Conservation (phyloP, 2,113 vertebrate species). For the Scatophagus argus region DNA sequence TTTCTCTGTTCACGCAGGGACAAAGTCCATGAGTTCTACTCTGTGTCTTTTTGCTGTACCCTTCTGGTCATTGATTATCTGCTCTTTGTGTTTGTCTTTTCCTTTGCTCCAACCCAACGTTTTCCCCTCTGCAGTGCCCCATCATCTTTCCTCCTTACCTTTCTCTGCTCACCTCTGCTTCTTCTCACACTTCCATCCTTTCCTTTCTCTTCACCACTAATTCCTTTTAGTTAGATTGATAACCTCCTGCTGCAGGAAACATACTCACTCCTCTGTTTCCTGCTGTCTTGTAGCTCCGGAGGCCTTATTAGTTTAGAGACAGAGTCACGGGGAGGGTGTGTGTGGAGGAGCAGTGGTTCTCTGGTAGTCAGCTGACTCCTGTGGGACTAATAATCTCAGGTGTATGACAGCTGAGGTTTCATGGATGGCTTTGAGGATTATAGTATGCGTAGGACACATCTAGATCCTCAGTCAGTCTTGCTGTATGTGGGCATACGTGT, state of each 20-base stretch:
- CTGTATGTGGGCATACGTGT: not conserved
- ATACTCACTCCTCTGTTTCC: constrained; percentile 53
- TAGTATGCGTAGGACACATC: not conserved
- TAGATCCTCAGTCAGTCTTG: not conserved
- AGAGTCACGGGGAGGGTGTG: constrained; percentile 15
- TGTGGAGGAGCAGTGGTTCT: constrained; percentile 20
- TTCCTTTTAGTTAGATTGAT: constrained; percentile 66
- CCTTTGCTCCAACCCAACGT: not conserved
- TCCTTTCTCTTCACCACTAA: constrained; percentile 2
- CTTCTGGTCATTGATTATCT: constrained; percentile 10
- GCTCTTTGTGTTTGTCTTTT: constrained; percentile 14
- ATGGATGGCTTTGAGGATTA: constrained; percentile 9
- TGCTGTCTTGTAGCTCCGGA: constrained; percentile 40
- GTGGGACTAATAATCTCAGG: constrained; percentile 46
- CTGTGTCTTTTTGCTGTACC: constrained; percentile 13
- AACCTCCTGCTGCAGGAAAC: constrained; percentile 72
- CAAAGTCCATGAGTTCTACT: not conserved
- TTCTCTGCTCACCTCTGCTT: constrained; percentile 23
- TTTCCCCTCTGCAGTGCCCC: constrained; percentile 12
- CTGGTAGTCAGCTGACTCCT: constrained; percentile 55
- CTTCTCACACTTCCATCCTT: constrained; percentile 3
- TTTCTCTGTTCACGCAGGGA: not conserved
- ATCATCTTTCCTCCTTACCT: constrained; percentile 19
- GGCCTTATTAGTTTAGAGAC: constrained; percentile 65
- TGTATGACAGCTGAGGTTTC: constrained; percentile 23